Evolutionary conservation across 2,113 vertebrate genomes (phyloP).

Genomic region (Urocitellus parryii): DNA sequence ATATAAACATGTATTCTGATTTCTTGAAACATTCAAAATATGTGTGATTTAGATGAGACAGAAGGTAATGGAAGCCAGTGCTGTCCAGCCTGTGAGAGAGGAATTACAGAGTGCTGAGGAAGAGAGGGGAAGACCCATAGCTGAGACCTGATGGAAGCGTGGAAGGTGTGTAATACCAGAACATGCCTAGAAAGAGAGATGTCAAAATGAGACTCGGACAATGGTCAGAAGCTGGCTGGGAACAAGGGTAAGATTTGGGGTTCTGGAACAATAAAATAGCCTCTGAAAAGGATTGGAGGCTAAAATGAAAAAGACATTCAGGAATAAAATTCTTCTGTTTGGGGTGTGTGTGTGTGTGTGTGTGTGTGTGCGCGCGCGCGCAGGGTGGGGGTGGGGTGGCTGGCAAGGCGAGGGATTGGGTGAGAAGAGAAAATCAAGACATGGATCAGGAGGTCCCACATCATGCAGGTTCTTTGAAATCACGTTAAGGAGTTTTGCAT

Average conservation of each 20-base stretch:
- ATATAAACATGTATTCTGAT: slow-evolving; percentile 7
- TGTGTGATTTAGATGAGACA: background rate
- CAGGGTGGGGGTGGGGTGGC: background rate
- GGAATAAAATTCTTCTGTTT: background rate
- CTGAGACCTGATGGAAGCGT: background rate
- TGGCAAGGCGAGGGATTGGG: too few species aligned
- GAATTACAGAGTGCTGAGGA: background rate
- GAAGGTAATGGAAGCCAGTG: background rate
- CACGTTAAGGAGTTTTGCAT: background rate
- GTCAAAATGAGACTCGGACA: background rate
- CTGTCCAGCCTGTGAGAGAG: background rate
- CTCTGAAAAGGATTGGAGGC: background rate
- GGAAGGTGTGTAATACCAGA: background rate
- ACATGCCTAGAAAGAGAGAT: background rate
- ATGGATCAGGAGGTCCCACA: rapidly evolving
- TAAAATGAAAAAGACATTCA: background rate
- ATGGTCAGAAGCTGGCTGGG: background rate
- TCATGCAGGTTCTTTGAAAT: background rate
- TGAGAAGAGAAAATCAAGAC: rapidly evolving
- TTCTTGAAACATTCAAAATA: background rate
- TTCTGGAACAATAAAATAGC: background rate
- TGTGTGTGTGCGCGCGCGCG: too few species aligned
- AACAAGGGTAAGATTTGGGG: background rate
- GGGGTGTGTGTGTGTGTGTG: too few species aligned
- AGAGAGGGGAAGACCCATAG: background rate